Percentiles rank a stretch among this genome's conserved stretches.
Evolutionary conservation across 2,888 invertebrate species (phyloP).

Genomic region (Auanema freiburgensis): DNA sequence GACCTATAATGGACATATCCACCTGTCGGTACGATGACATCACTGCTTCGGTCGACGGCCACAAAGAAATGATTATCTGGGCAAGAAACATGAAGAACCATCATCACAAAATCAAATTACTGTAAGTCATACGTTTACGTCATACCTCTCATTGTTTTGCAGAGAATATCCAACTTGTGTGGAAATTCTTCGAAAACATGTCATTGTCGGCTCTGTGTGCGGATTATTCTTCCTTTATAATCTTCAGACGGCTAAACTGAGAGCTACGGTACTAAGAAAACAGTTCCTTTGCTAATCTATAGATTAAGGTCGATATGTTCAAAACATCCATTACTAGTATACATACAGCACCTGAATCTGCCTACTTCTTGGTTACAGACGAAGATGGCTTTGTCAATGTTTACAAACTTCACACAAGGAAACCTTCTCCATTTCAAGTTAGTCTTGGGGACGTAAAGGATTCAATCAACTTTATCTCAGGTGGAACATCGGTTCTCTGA

Average conservation of each 20-base stretch:
- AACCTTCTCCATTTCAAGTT: conserved; percentile 61
- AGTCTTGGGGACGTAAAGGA: neutral
- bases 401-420: conserved; percentile 61
- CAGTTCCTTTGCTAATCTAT: neutral
- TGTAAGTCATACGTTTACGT: conserved; percentile 27
- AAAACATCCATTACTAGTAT: conserved; percentile 50
- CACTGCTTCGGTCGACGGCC: conserved; percentile 50
- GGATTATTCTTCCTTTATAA: conserved; percentile 45
- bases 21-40: conserved; percentile 60
- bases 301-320: conserved; percentile 43
- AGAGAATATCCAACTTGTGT: conserved; percentile 11
- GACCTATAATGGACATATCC: conserved; percentile 54
- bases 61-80: conserved; percentile 56
- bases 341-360: conserved; percentile 63
- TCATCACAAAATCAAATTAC: conserved; percentile 41
- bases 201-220: conserved; percentile 46
- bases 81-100: conserved; percentile 50
- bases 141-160: neutral
- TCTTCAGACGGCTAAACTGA: conserved; percentile 38
- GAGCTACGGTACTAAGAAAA: conserved; percentile 41
- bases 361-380: conserved; percentile 54
- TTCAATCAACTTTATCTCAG: conserved; percentile 25
- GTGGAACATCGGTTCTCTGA: conserved; percentile 57
- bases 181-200: conserved; percentile 59
- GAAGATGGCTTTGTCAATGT: conserved; percentile 55